A percentile compares a stretch with the other conserved stretches of the same genome.
Conservation (phyloP, 1,140 invertebrate genomes). For the Alviniconcha marisindica region DNA sequence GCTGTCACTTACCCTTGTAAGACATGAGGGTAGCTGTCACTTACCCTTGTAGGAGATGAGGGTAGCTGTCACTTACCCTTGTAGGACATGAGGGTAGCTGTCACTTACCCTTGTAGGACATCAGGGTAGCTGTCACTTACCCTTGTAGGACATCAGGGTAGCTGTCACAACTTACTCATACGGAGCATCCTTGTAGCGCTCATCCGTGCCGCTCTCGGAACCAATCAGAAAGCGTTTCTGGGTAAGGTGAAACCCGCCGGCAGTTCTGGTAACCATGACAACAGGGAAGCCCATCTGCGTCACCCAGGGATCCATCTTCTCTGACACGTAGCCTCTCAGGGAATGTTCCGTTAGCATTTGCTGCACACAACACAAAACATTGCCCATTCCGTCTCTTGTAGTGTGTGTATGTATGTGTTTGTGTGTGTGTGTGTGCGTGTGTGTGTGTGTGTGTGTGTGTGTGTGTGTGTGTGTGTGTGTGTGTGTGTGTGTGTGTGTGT, state of each 20-base stretch:
- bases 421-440: neutral
- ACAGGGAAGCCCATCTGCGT: slow-evolving; percentile 89
- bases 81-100: too few relatives aligned
- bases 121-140: too few relatives aligned
- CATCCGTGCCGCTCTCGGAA: slow-evolving; percentile 75
- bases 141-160: too few relatives aligned
- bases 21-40: too few relatives aligned
- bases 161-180: slow-evolving; percentile 48
- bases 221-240: slow-evolving; percentile 62
- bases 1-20: too few relatives aligned
- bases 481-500: slow-evolving; percentile 12
- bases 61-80: too few relatives aligned
- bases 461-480: neutral
- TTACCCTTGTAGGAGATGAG: too few relatives aligned
- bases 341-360: neutral
- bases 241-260: slow-evolving; percentile 42
- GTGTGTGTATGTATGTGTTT: too few relatives aligned
- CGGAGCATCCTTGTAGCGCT: slow-evolving; percentile 46
- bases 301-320: slow-evolving; percentile 93
- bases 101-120: too few relatives aligned
- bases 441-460: slow-evolving; percentile 5
- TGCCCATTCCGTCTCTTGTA: too few relatives aligned
- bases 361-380: too few relatives aligned
- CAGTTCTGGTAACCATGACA: slow-evolving; percentile 57
- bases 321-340: neutral